These are phyloP conservation scores for Idaea aversata DNA, from an alignment of 2,888 invertebrate genomes.

Conservation along the genomic window DNA sequence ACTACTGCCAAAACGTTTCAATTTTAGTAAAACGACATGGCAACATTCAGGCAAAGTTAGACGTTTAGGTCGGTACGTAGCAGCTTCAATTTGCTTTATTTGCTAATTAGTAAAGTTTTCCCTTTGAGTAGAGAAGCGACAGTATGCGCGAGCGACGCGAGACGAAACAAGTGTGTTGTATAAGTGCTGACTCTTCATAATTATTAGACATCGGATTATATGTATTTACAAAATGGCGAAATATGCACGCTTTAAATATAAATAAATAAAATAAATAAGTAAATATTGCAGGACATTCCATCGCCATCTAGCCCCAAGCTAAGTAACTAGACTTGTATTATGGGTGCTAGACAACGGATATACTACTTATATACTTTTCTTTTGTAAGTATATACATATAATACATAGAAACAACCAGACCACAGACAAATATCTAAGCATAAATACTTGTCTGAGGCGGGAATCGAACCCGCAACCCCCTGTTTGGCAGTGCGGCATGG, in stretches of 20 bases:
- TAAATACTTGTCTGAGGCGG: too few relatives aligned
- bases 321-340: too few relatives aligned
- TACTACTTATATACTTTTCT: too few relatives aligned
- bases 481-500: too few relatives aligned
- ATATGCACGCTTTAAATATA: neutral
- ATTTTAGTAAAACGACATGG: conserved; percentile 41
- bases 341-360: too few relatives aligned
- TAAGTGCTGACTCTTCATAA: conserved; percentile 46
- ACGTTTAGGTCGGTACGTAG: conserved; percentile 47
- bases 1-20: conserved; percentile 20
- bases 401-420: too few relatives aligned
- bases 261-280: too few relatives aligned
- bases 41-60: conserved; percentile 49
- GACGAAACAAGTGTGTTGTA: conserved; percentile 20
- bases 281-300: too few relatives aligned
- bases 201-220: conserved; percentile 22
- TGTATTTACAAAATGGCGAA: neutral
- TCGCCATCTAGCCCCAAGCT: too few relatives aligned
- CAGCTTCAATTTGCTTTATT: conserved; percentile 65
- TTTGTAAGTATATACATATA: too few relatives aligned
- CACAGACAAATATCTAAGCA: too few relatives aligned
- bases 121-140: conserved; percentile 48
- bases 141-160: conserved; percentile 27
- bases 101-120: conserved; percentile 71
- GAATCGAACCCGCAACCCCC: too few relatives aligned